Base-by-base conservation (phyloP, 1,140 invertebrate species). In the Ostrea edulis region DNA sequence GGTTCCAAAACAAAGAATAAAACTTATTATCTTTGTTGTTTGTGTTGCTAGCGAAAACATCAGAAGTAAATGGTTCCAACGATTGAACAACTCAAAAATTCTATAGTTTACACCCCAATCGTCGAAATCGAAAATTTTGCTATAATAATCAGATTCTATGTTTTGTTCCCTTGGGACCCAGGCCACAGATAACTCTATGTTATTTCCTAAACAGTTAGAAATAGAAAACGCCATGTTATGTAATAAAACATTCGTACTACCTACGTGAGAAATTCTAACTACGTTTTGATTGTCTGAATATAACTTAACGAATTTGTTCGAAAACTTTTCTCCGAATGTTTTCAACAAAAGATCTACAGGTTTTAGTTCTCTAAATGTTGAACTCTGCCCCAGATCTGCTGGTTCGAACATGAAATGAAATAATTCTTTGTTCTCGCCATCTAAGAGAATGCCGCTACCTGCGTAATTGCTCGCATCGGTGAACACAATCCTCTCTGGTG, bases 361-460 rank as follows among this genome's bases (percentile, higher is more conserved):
- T 65, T 83, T 82, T 51, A 87, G 54, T 52, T 87, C 86, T 82
- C 86, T 87, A 25, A n/a, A 87, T 35, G 81, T 87, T 51, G 86
- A 87, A 52, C 86, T 87, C 51, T 62, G 53, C 3, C 7, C 12
- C 44, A 4, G 0, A 17, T 62, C 81, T 51, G 22, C 20, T 4
- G 35, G 22, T 22, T 82, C 52, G 17, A 8, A 86, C 85, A 86
- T 86, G 20, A 0, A 52, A 55, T 86, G 85, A 53, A 9, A 9
- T 51, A n/a, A 55, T 17, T 12, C 25, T 83, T 82, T 83, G 25
- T 62, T 20, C 9, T 44, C 35, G 44, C n/a, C 35, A 9, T 65
- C 9, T 17, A 82, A 51, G 20, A 87, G 14, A 12, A 87, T 77
- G 17, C 77, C 77, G 55, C 77, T 77, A 8, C 65, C 86, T 35